Base-by-base conservation (phyloP, 2,797 vertebrate genomes). In the Aselliscus stoliczkanus region DNA sequence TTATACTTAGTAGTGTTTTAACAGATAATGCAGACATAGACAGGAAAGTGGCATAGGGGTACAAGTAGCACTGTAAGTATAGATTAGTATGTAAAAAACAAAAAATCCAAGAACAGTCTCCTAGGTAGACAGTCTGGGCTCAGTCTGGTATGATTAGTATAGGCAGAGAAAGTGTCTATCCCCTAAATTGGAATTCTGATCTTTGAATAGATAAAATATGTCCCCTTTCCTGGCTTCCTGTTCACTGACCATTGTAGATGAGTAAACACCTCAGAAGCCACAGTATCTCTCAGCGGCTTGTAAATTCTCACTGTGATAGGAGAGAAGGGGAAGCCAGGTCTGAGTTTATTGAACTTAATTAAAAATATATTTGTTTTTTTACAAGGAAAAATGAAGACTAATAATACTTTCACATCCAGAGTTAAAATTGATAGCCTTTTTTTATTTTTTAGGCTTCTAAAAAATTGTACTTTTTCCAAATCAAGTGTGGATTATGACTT, bases 401-500 rank as follows among this genome's bases (percentile, higher is more conserved):
- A 54, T 20, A 47, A 67, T 39, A 56, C 12, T 52, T 11, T 84
- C 39, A 27, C 21, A 58, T 84, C 20, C 79, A 23, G 81, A 83
- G 20, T 94, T 88, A 64, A 93, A 94, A 84, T 31, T 31, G 72
- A 52, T 39, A 82, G 39, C 39, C 13, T 81, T 90, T 93, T 76
- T 37, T 65, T 50, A 11, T 72, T 94, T 90, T 84, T 93, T 67
- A 25, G 90, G 0, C 47, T 90, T 85, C 87, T 95, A 58, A 88
- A 84, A 88, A 79, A 50, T 31, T 83, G 54, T 75, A 27, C 39
- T 81, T 72, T 11, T 23, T 54, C 73, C 20, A 83, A 56, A 76
- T 96, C 69, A 47, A 67, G 72, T 52, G 17, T 93, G 9, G 27
- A 96, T 84, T 82, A 18, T 86, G 42, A 84, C 93, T 73, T 86